phyloP scores from a whole-genome alignment of 2,113 vertebrate genomes.

The Spizaetus ornatus region DNA sequence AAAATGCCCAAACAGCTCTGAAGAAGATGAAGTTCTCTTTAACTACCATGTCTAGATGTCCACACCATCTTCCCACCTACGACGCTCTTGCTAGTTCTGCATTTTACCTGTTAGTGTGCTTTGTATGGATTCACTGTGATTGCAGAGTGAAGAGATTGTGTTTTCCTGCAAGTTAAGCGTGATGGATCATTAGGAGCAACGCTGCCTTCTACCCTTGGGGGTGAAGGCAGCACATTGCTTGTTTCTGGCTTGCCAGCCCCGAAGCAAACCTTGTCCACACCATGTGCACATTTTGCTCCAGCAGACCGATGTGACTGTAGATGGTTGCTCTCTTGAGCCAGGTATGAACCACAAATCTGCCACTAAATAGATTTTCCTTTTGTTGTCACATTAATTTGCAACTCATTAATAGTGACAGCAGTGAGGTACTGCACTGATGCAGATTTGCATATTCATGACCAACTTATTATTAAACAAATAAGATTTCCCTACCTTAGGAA shows the following conservation, averaged over 20 bases:
- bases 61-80: neutral
- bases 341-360: slow-evolving; percentile 68
- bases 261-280: neutral
- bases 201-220: neutral
- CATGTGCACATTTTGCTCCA: neutral
- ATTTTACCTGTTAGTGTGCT: neutral
- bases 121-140: neutral
- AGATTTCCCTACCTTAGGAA: slow-evolving; percentile 77
- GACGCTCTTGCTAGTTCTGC: neutral
- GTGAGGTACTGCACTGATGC: slow-evolving; percentile 73
- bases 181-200: slow-evolving; percentile 7
- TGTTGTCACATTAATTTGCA: slow-evolving; percentile 83
- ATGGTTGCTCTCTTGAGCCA: slow-evolving; percentile 62
- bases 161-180: slow-evolving; percentile 15
- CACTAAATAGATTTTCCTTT: slow-evolving; percentile 82
- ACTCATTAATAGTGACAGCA: slow-evolving; percentile 82
- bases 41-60: neutral
- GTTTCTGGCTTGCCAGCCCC: neutral
- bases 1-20: neutral
- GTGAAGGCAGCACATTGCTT: rapidly evolving
- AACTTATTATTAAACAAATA: slow-evolving; percentile 84
- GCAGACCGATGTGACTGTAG: neutral
- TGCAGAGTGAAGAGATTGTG: neutral
- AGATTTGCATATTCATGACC: slow-evolving; percentile 82
- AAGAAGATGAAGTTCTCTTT: slow-evolving; percentile 1